Percentiles rank a stretch among this genome's conserved stretches.
Conservation (phyloP, 1,140 invertebrate species). For the Bombus breviceps region DNA sequence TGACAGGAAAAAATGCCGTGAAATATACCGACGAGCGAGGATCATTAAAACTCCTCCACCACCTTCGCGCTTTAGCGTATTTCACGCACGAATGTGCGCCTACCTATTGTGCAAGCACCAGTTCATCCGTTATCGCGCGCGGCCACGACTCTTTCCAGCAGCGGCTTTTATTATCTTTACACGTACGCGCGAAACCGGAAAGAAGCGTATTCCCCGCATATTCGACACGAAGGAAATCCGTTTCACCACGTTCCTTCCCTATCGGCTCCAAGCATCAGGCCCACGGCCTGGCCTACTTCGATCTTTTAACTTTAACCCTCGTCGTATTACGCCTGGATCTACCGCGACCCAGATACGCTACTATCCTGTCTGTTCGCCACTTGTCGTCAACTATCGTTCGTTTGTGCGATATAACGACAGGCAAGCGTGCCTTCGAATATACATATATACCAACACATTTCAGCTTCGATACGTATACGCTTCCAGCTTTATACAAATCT, state of each 20-base stretch:
- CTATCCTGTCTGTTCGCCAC: not conserved
- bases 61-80: conserved; percentile 9
- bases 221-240: conserved; percentile 19
- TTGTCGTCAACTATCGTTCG: not conserved
- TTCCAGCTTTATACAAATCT: no score
- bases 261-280: not conserved
- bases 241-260: not conserved
- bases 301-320: conserved; percentile 1
- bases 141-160: conserved; percentile 3
- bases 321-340: not conserved
- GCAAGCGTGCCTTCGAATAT: not conserved
- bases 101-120: conserved; percentile 6
- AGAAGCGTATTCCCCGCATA: conserved; percentile 5
- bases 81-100: conserved; percentile 25
- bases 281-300: conserved; percentile 15
- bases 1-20: not conserved
- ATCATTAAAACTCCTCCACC: conserved; percentile 44
- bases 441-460: no score
- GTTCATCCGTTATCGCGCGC: conserved; percentile 27
- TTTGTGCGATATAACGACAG: not conserved
- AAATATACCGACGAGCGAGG: conserved; percentile 1
- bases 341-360: not conserved
- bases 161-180: conserved; percentile 8
- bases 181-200: conserved; percentile 16
- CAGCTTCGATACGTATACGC: no score